phyloP scores from a whole-genome alignment of 1,140 invertebrate species.

The Babylonia areolata region DNA sequence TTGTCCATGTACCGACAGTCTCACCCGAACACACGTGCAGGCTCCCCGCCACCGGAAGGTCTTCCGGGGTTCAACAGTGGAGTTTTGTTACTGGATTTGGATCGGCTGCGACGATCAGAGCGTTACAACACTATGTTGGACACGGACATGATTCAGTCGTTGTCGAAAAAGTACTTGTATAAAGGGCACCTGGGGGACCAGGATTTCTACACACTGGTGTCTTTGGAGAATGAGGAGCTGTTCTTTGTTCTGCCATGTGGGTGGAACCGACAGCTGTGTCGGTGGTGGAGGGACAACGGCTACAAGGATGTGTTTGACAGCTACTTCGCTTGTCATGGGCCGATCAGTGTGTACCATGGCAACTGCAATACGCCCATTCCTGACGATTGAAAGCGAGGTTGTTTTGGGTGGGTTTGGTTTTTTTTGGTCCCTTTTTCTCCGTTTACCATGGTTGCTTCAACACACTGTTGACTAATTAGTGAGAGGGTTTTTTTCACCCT shows the following conservation, averaged over 20 bases:
- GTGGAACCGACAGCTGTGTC: conserved; percentile 90
- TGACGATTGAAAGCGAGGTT: neutral
- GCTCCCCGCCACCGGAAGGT: conserved; percentile 80
- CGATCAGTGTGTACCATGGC: conserved; percentile 87
- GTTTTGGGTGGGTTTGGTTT: neutral
- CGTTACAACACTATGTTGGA: conserved; percentile 80
- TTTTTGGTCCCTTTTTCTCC: too few species aligned
- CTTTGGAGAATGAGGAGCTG: conserved; percentile 84
- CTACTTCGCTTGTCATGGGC: conserved; percentile 85
- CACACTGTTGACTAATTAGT: conserved; percentile 24
- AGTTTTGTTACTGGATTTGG: conserved; percentile 85
- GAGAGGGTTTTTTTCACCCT: too few species aligned
- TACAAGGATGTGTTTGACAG: conserved; percentile 86
- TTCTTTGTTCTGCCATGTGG: conserved; percentile 87
- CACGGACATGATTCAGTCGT: conserved; percentile 78
- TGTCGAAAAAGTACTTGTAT: conserved; percentile 83
- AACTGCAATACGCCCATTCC: conserved; percentile 85
- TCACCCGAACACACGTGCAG: conserved; percentile 81
- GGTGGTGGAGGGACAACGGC: conserved; percentile 89
- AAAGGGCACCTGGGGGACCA: conserved; percentile 91
- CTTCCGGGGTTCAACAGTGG: conserved; percentile 90
- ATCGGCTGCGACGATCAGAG: conserved; percentile 81
- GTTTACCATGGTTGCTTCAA: too few species aligned
- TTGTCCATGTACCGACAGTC: conserved; percentile 83
- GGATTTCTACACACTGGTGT: conserved; percentile 89